A percentile compares a stretch with the other conserved stretches of the same genome.
These are phyloP conservation scores for Martes martes DNA, from an alignment of 2,113 vertebrate genomes.

Conservation along the genomic window DNA sequence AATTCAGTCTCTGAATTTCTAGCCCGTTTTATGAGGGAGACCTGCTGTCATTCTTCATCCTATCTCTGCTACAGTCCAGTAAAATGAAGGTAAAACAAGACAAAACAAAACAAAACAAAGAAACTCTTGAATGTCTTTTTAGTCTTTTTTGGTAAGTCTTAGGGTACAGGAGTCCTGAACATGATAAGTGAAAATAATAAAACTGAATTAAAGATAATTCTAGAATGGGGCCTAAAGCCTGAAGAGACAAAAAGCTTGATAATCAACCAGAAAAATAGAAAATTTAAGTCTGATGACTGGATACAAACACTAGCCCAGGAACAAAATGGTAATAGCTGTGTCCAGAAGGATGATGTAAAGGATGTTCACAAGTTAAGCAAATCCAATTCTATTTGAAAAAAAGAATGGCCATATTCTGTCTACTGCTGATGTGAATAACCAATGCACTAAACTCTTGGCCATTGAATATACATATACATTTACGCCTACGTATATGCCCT, in stretches of 20 bases:
- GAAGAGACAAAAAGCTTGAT: background rate
- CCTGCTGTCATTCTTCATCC: background rate
- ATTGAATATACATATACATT: background rate
- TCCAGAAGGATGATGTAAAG: background rate
- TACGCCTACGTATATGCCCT: rapidly evolving
- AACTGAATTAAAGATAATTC: background rate
- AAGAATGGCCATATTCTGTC: background rate
- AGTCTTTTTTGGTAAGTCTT: background rate
- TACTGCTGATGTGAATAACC: background rate
- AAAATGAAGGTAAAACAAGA: background rate
- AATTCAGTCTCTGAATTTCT: background rate
- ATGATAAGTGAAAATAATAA: background rate
- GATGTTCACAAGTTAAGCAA: background rate
- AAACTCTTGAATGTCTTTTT: background rate
- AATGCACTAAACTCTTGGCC: background rate
- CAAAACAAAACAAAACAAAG: background rate
- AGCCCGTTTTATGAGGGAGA: background rate
- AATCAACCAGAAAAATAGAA: background rate
- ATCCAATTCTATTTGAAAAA: background rate
- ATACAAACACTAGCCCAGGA: background rate
- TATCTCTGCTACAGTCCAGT: background rate
- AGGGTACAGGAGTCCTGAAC: background rate
- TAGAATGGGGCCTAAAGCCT: background rate
- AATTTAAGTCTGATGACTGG: background rate
- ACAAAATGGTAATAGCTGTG: background rate